Evolutionary conservation across 2,888 invertebrate genomes (phyloP), one percentile per base, ranked within the genome.

Genomic region (Parnassius mnemosyne): DNA sequence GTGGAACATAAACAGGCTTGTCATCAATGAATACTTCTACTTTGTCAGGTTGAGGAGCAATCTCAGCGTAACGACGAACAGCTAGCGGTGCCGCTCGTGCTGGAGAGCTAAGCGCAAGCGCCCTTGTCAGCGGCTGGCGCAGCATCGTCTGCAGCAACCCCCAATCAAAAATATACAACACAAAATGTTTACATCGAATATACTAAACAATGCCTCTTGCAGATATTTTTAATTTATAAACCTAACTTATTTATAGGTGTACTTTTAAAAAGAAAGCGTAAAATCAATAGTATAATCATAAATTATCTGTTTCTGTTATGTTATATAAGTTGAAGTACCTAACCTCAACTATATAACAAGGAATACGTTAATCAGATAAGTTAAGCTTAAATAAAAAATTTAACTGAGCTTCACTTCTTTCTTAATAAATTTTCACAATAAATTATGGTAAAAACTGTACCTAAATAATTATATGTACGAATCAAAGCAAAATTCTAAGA

Each of bases 11-110:
- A 1, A 99, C 98, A 68, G 96, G 95, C 83, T 97, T 96, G 84
- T 98, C 99, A 93, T 99, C 98, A 75, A 99, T 96, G 89, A 99
- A 99, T 54, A 99, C 96, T 92, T 99, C 99, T 52, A 99, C 94
- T 79, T 96, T 95, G 68, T 97, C 95, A 49, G 95, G 94, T 62
- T 93, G 92, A 65, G 93, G 83, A 65, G 86, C 89, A 66, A 82
- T 84, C 63, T 86, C 87, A 54, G 93, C 91, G 70, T 87, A 91
- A 72, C 90, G 88, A 63, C 91, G 87, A 42, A 79, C 76, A 64
- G 88, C 89, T 65, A 92, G 65, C 55, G 90, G 87, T 55, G 85
- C 85, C 63, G 78, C 81, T 60, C 89, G 87, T 62, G 78, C 74
- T 61, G 88, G 83, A 60, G 92, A 87, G 68, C 81, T 79, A 73